These are phyloP conservation scores for Promerops cafer DNA, from an alignment of 2,113 vertebrate genomes.

Conservation along the genomic window DNA sequence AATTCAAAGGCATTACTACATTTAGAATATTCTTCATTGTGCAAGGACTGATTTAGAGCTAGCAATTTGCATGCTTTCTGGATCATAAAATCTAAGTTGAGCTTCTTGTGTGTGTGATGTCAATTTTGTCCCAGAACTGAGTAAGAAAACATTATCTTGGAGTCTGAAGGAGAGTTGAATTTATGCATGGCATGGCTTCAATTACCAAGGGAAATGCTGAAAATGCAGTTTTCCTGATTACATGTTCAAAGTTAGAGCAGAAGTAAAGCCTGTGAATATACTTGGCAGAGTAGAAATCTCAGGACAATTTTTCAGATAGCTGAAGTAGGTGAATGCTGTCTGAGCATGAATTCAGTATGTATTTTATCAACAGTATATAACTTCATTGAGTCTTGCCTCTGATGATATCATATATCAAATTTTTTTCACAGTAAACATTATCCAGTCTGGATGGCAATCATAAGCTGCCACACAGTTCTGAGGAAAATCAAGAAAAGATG, in stretches of 20 bases:
- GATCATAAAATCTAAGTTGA: neutral
- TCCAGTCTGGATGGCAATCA: neutral
- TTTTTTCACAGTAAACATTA: neutral
- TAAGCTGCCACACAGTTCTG: neutral
- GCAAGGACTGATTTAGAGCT: neutral
- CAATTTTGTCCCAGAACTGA: neutral
- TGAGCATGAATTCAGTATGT: neutral
- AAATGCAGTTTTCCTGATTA: neutral
- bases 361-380: neutral
- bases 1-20: accelerated
- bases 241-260: neutral
- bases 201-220: neutral
- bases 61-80: neutral
- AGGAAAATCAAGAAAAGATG: neutral
- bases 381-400: neutral
- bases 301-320: neutral
- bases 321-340: neutral
- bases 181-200: neutral
- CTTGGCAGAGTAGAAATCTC: neutral
- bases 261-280: neutral
- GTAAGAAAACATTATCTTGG: neutral
- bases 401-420: accelerated
- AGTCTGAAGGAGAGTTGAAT: neutral
- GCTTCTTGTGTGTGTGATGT: neutral
- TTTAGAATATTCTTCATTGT: neutral